Evolutionary conservation across 1,140 invertebrate genomes (phyloP).

Genomic region (Pseudomyrmex gracilis): DNA sequence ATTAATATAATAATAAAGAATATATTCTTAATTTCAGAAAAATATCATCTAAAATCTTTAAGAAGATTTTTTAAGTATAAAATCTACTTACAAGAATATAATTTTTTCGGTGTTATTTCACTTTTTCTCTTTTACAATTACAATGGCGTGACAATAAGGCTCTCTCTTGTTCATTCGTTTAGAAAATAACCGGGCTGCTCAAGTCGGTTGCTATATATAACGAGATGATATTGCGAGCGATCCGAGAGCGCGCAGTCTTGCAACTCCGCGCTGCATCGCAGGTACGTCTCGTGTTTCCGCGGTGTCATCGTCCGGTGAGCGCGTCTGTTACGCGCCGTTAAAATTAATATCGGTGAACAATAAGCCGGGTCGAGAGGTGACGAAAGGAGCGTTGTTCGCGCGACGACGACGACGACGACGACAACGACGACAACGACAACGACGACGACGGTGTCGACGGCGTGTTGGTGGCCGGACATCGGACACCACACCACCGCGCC

Average conservation of each 20-base stretch:
- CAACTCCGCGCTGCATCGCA: conserved; percentile 13
- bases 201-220: too few relatives aligned
- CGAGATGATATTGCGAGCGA: not conserved
- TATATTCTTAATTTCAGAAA: too few relatives aligned
- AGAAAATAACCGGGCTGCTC: too few relatives aligned
- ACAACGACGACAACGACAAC: conserved; percentile 21
- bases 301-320: conserved; percentile 55
- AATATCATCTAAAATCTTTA: too few relatives aligned
- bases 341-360: conserved; percentile 70
- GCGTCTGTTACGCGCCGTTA: conserved; percentile 44
- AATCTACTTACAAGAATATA: too few relatives aligned
- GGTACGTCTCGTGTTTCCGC: conserved; percentile 61
- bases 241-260: conserved; percentile 1
- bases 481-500: conserved; percentile 65
- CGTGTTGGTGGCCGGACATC: conserved; percentile 72
- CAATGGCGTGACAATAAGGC: too few relatives aligned
- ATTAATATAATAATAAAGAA: too few relatives aligned
- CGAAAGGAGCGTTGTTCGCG: conserved; percentile 40
- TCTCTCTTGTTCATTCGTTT: too few relatives aligned
- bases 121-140: too few relatives aligned
- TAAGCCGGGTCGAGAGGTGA: conserved; percentile 60
- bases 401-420: conserved; percentile 44
- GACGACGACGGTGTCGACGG: not conserved
- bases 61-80: too few relatives aligned
- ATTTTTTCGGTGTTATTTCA: too few relatives aligned